Base-by-base conservation (phyloP, 2,797 vertebrate genomes). In the Merluccius polli region DNA sequence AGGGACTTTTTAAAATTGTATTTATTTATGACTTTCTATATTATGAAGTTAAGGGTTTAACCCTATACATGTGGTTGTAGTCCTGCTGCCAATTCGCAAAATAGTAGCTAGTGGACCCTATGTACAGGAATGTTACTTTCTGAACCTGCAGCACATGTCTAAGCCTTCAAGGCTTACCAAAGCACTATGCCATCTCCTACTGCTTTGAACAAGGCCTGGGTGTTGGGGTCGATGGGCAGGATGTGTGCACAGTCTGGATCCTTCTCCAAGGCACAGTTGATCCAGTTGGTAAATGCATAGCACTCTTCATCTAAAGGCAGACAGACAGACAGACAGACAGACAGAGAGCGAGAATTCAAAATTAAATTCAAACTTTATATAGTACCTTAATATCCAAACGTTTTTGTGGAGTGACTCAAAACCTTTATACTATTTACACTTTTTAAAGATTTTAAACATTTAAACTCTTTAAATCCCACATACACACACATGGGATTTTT, bases 221-320 rank as follows among this genome's bases (percentile, higher is more conserved):
- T 95, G 69, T 94, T 94, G 44, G 97, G 96, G 84, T 98, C 93
- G 93, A 99, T 97, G 41, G 97, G 96, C 73, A 99, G 85, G 74
- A 96, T 84, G 0, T 95, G 95, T 70, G 90, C 85, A 75, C 96
- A 98, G 87, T 99, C 97, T 0, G 92, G 91, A 87, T 99, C 98
- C 21, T 93, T 94, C 87, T 96, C 96, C 93, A 99, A 88, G 70
- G 95, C 94, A 52, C 95, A 94, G 92, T 96, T 99, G 92, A 99
- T 97, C 93, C 96, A 98, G 94, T 98, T 99, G 75, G 96, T 95
- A 75, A 99, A 99, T 71, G 98, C 97, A 15, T 94, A 97, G 84
- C 95, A 95, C 90, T 99, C 97, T 91, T 98, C 96, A 92, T 98
- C 98, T 99, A 90, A 73, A 73, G 88, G 87, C 31, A 41, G n/a